Base-by-base conservation (phyloP, 2,797 vertebrate genomes). In the Myotis findleyi region DNA sequence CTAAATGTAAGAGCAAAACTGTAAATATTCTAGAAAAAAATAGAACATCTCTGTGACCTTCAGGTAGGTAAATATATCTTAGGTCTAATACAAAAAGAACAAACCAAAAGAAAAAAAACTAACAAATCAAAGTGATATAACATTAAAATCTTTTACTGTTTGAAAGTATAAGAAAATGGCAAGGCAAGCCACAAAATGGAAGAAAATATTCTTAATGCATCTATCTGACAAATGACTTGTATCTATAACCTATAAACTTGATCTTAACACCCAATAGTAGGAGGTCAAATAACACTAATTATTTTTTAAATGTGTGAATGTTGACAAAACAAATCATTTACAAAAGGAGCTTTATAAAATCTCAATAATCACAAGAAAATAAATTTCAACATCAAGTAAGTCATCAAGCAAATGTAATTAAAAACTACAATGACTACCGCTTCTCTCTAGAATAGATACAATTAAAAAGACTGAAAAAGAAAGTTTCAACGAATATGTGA, bases 251-350 rank as follows among this genome's bases (percentile, higher is more conserved):
- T 89, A 41, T 55, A 59, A 84, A 89, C 89, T 7, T 13, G 38
- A 27, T 57, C 30, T 49, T 64, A 38, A 3, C 59, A 76, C 11
- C 91, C 59, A 59, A 75, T 84, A 76, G 16, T 77, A 90, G 30
- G 57, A 87, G 36, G 55, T 23, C 53, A 80, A 59, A 41, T 77
- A 64, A 62, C 57, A 20, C 64, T 59, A 59, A 38, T 55, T 51
- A 80, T n/a, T 81, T 73, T 68, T 76, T 68, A 16, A 25, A 47
- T 73, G 23, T 23, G 0, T 4, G 53, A 95, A 68, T 75, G 16
- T 91, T 89, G 84, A 59, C 57, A 27, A 85, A 85, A 59, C 55
- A 96, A 87, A 68, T 64, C 66, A 13, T 75, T 87, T 71, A 90
- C 44, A 51, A 83, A 76, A 82, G 23, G 90, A 75, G n/a, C 64